Conservation (phyloP, 2,797 vertebrate genomes). For the Microchirus variegatus region DNA sequence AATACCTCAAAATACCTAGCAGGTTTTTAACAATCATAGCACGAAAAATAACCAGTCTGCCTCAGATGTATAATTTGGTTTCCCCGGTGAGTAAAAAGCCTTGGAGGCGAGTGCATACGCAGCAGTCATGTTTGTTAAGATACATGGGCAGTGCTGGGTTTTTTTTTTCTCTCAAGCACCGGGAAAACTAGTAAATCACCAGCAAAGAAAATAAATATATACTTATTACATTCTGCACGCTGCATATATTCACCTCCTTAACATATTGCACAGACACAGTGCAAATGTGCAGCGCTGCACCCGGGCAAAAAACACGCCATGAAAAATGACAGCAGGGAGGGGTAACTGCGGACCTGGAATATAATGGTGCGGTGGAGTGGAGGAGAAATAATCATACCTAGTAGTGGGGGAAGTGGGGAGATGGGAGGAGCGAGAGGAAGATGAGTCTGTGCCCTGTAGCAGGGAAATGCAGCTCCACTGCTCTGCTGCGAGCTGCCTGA, state of each 20-base stretch:
- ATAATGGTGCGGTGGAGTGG: slow-evolving; percentile 73
- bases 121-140: slow-evolving; percentile 80
- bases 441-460: slow-evolving; percentile 76
- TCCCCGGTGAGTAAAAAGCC: slow-evolving; percentile 75
- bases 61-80: slow-evolving; percentile 79
- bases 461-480: slow-evolving; percentile 73
- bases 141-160: slow-evolving; percentile 68
- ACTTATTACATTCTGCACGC: slow-evolving; percentile 80
- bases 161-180: slow-evolving; percentile 57
- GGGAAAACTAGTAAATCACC: slow-evolving; percentile 76
- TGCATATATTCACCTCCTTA: slow-evolving; percentile 80
- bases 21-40: slow-evolving; percentile 69
- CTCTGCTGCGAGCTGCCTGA: slow-evolving; percentile 66
- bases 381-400: slow-evolving; percentile 82
- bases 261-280: slow-evolving; percentile 76
- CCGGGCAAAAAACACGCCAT: slow-evolving; percentile 74
- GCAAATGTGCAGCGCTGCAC: slow-evolving; percentile 75
- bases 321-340: slow-evolving; percentile 82
- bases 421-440: slow-evolving; percentile 67
- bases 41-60: slow-evolving; percentile 69
- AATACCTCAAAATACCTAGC: slow-evolving; percentile 51
- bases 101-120: slow-evolving; percentile 74
- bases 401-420: slow-evolving; percentile 63
- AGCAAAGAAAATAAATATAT: slow-evolving; percentile 82
- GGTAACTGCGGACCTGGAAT: slow-evolving; percentile 78